Percentiles rank a stretch among this genome's conserved stretches.
phyloP scores from a whole-genome alignment of 2,113 vertebrate species.

The Caloenas nicobarica region DNA sequence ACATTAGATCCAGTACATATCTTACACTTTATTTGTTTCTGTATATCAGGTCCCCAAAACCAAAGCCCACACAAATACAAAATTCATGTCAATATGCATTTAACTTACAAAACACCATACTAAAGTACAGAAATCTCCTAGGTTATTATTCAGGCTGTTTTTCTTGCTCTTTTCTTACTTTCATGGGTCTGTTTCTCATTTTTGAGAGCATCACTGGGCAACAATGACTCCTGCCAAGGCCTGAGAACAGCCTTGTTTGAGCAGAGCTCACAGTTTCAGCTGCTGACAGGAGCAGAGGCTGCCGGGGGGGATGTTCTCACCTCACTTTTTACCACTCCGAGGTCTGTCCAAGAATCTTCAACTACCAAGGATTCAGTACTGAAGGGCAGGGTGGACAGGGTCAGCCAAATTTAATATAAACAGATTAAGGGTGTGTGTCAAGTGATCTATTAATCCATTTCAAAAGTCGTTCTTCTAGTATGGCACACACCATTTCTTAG shows the following conservation, averaged over 20 bases:
- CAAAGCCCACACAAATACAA: slow-evolving; percentile 26
- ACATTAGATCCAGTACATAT: neutral
- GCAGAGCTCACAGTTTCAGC: neutral
- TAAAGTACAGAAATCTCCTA: neutral
- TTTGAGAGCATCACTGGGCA: neutral
- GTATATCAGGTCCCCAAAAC: neutral
- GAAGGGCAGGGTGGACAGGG: neutral
- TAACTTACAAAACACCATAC: neutral
- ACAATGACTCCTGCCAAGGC: neutral
- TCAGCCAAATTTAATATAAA: neutral
- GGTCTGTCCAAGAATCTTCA: neutral
- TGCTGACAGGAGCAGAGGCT: neutral
- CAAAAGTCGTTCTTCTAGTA: neutral
- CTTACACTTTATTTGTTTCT: slow-evolving; percentile 62
- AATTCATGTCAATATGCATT: neutral
- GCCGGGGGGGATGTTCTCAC: neutral
- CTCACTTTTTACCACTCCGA: neutral
- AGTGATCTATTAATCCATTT: neutral
- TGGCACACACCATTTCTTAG: neutral
- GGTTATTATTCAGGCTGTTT: neutral
- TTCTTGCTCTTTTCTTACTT: neutral
- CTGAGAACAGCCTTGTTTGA: neutral
- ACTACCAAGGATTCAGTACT: no score
- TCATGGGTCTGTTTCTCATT: neutral
- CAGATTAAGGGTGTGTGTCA: neutral